A percentile compares a stretch with the other conserved stretches of the same genome.
phyloP scores from a whole-genome alignment of 2,888 invertebrate genomes.

The Octodonta nipae region DNA sequence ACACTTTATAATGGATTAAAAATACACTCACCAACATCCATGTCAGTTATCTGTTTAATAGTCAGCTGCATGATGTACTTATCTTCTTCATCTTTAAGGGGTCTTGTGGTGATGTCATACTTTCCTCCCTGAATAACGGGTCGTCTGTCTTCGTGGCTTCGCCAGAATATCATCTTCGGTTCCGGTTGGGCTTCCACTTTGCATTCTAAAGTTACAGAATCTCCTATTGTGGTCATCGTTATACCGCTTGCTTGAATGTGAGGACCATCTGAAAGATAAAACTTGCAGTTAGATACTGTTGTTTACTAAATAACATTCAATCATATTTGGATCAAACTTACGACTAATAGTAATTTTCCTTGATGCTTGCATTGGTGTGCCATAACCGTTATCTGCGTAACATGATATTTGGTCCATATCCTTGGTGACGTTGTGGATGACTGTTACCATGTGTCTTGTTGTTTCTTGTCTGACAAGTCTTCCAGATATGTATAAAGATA shows the following conservation, averaged over 20 bases:
- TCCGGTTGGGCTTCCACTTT: constrained; percentile 65
- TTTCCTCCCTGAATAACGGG: constrained; percentile 68
- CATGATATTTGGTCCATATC: constrained; percentile 79
- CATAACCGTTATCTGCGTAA: constrained; percentile 78
- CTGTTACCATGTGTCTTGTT: constrained; percentile 73
- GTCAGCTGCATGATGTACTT: constrained; percentile 62
- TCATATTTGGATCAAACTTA: no score
- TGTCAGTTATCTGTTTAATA: constrained; percentile 55
- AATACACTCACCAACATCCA: constrained; percentile 38
- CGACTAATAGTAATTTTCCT: constrained; percentile 68
- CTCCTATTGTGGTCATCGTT: constrained; percentile 62
- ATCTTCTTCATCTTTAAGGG: constrained; percentile 51
- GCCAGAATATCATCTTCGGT: constrained; percentile 72
- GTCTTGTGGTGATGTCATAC: constrained; percentile 48
- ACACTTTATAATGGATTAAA: neutral
- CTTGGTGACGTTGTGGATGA: constrained; percentile 70
- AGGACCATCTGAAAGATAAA: constrained; percentile 50
- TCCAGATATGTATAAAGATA: constrained; percentile 68
- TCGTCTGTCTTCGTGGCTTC: constrained; percentile 57
- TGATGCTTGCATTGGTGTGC: constrained; percentile 74
- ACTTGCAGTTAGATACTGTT: no score
- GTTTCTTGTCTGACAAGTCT: constrained; percentile 68
- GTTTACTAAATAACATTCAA: no score
- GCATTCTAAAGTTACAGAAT: constrained; percentile 64
- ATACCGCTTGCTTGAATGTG: constrained; percentile 64